Percentiles rank a stretch among this genome's conserved stretches.
phyloP scores from a whole-genome alignment of 2,888 invertebrate genomes.

The Suillia variegata region DNA sequence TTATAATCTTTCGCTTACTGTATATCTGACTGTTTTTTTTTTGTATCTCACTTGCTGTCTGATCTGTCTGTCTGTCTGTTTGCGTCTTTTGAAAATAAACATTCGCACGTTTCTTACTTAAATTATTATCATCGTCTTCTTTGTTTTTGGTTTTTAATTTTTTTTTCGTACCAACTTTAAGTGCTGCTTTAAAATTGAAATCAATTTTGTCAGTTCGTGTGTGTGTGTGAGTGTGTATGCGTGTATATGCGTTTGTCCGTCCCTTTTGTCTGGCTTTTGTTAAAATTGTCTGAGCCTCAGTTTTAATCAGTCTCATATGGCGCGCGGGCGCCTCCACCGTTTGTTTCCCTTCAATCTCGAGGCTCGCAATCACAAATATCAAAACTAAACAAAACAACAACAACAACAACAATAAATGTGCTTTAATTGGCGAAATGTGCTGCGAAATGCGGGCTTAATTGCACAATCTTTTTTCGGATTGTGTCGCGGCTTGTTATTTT shows the following conservation, averaged over 20 bases:
- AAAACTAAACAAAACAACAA: too few species aligned
- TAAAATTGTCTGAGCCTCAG: background rate
- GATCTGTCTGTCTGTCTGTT: background rate
- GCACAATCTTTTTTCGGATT: background rate
- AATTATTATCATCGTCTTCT: slow-evolving; percentile 34
- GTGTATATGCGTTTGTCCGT: too few species aligned
- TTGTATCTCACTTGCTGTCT: background rate
- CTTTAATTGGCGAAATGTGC: slow-evolving; percentile 1
- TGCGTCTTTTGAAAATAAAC: slow-evolving; percentile 34
- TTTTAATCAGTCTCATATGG: background rate
- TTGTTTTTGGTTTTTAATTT: too few species aligned
- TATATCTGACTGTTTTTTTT: slow-evolving; percentile 13
- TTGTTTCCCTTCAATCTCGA: background rate
- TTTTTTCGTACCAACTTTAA: too few species aligned
- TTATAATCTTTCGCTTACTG: slow-evolving; percentile 17
- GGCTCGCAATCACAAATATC: background rate
- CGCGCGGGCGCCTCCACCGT: background rate
- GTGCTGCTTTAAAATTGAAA: slow-evolving; percentile 5
- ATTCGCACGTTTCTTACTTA: slow-evolving; percentile 47
- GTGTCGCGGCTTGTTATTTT: background rate
- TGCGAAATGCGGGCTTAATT: background rate
- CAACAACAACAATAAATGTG: too few species aligned
- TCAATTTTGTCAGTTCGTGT: background rate
- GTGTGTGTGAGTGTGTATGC: background rate
- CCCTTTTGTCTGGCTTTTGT: too few species aligned